These are phyloP conservation scores for Drosophila busckii DNA, from an alignment of 1,140 invertebrate genomes.

Conservation along the genomic window DNA sequence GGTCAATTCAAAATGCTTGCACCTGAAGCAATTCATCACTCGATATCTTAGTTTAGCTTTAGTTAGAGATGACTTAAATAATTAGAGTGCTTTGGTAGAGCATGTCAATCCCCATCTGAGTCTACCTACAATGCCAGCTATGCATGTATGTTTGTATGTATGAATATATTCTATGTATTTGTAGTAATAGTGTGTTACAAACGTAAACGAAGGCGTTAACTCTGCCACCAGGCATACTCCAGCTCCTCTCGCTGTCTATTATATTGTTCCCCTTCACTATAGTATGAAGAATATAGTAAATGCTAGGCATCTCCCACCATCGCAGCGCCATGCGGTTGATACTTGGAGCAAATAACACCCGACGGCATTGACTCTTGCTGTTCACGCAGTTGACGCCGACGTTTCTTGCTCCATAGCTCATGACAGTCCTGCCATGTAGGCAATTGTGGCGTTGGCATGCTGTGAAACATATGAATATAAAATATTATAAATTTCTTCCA, in stretches of 20 bases:
- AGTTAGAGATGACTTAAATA: slow-evolving; percentile 46
- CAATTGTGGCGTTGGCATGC: slow-evolving; percentile 89
- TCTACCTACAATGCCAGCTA: slow-evolving; percentile 34
- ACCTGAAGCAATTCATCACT: slow-evolving; percentile 49
- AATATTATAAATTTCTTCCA: background rate
- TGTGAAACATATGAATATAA: slow-evolving; percentile 76
- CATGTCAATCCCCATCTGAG: slow-evolving; percentile 38
- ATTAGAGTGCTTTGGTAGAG: slow-evolving; percentile 50
- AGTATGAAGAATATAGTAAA: slow-evolving; percentile 57
- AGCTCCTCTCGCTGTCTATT: slow-evolving; percentile 35
- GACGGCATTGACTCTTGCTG: slow-evolving; percentile 79
- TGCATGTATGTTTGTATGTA: too few species aligned
- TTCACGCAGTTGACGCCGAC: slow-evolving; percentile 88
- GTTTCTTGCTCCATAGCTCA: slow-evolving; percentile 98
- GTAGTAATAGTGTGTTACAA: slow-evolving; percentile 43
- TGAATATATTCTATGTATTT: too few species aligned
- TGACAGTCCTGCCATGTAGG: slow-evolving; percentile 99
- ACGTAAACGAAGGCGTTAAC: slow-evolving; percentile 37
- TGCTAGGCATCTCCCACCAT: slow-evolving; percentile 70
- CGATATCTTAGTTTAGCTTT: slow-evolving; percentile 36
- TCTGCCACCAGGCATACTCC: slow-evolving; percentile 64
- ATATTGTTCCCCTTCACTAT: slow-evolving; percentile 40
- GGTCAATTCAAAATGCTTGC: slow-evolving; percentile 45
- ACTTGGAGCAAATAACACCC: slow-evolving; percentile 59
- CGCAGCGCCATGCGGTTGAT: slow-evolving; percentile 81